A percentile compares a stretch with the other conserved stretches of the same genome.
phyloP scores from a whole-genome alignment of 1,140 invertebrate genomes.

The Sarcophaga peregrina region DNA sequence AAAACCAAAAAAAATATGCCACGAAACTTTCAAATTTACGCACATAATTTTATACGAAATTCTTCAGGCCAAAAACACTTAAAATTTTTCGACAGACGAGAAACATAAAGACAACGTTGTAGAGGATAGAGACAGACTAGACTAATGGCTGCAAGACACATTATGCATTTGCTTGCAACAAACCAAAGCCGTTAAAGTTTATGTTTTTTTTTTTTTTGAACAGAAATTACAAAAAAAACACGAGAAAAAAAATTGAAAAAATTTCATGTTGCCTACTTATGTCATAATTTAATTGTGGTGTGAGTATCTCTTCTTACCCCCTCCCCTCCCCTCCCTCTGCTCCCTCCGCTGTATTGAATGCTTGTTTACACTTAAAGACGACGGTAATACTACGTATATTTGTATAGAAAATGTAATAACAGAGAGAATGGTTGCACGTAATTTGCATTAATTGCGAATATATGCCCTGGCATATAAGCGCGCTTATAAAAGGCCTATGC shows the following conservation, averaged over 20 bases:
- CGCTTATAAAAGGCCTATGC: not conserved
- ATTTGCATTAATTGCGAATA: conserved; percentile 38
- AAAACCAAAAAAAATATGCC: not conserved
- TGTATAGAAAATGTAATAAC: not conserved
- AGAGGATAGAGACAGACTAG: too few species aligned
- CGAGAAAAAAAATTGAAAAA: not conserved
- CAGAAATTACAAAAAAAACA: not conserved
- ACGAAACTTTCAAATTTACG: conserved; percentile 9
- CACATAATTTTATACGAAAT: not conserved
- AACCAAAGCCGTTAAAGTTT: conserved; percentile 4
- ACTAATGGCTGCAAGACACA: not conserved
- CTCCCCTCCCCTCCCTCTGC: too few species aligned
- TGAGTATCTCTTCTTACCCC: not conserved
- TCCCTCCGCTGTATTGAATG: too few species aligned
- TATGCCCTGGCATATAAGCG: too few species aligned
- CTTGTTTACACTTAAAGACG: too few species aligned
- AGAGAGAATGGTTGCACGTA: conserved; percentile 26
- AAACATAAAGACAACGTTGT: not conserved
- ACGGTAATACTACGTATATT: too few species aligned
- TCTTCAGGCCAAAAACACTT: not conserved
- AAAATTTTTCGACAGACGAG: not conserved
- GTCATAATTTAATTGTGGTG: conserved; percentile 18
- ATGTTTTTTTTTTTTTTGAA: too few species aligned
- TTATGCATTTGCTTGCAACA: not conserved
- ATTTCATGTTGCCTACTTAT: conserved; percentile 19